Conservation (phyloP, 1,140 invertebrate genomes). For the Wiebesia pumilae region DNA sequence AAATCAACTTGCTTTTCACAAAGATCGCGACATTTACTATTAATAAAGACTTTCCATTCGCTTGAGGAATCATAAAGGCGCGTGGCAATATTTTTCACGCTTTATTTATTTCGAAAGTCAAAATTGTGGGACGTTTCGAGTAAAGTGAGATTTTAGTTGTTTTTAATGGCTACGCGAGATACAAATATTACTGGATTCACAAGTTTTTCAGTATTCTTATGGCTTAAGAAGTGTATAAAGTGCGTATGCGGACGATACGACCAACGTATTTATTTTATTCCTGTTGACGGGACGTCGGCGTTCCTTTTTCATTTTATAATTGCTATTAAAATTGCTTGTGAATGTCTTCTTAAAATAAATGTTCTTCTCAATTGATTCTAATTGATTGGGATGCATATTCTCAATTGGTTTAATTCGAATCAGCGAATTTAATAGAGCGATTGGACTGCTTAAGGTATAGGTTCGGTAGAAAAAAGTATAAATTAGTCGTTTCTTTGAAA, state of each 20-base stretch:
- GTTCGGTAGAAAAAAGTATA: background rate
- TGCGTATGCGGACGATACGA: background rate
- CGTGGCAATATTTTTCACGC: background rate
- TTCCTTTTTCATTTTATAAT: slow-evolving; percentile 23
- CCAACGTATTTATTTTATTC: slow-evolving; percentile 11
- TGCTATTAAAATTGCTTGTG: slow-evolving; percentile 26
- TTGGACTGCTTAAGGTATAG: background rate
- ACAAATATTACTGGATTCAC: slow-evolving; percentile 27
- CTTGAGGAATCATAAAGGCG: background rate
- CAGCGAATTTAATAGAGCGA: slow-evolving; percentile 45
- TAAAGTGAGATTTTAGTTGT: slow-evolving; percentile 19
- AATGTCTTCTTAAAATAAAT: slow-evolving; percentile 41
- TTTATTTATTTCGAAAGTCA: background rate
- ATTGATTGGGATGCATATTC: slow-evolving; percentile 45
- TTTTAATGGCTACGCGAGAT: slow-evolving; percentile 8
- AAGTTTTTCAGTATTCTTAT: slow-evolving; percentile 25
- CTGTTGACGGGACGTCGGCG: background rate
- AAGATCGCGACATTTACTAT: background rate
- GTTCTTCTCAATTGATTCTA: slow-evolving; percentile 43
- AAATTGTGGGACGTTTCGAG: background rate
- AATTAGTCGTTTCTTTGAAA: background rate
- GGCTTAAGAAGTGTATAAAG: background rate
- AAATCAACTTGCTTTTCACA: slow-evolving; percentile 7
- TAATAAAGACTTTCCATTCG: slow-evolving; percentile 25
- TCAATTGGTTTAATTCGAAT: slow-evolving; percentile 34